phyloP scores from a whole-genome alignment of 2,113 vertebrate genomes.

The Emydocephalus ijimae region DNA sequence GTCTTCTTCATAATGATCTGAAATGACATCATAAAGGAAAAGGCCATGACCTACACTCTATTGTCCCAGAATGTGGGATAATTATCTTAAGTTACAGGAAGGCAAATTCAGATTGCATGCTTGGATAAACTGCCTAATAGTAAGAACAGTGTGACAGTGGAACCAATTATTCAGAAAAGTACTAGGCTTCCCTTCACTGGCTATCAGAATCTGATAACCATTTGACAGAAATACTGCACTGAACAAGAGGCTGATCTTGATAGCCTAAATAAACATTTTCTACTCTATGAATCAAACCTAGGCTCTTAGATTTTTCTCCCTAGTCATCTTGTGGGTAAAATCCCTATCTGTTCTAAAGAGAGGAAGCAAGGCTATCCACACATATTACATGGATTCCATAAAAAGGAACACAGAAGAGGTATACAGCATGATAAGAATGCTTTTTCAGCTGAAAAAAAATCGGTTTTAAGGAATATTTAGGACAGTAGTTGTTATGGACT shows the following conservation, averaged over 20 bases:
- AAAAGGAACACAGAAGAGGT: not conserved
- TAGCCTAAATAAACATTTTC: not conserved
- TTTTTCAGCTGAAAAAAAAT: not conserved
- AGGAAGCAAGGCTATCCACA: not conserved
- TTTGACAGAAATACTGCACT: not conserved
- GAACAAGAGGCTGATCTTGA: not conserved
- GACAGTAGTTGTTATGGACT: not conserved
- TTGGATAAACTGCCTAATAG: not conserved
- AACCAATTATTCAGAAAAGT: not conserved
- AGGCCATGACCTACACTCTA: not conserved
- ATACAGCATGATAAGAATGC: not conserved
- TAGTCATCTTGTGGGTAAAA: not conserved
- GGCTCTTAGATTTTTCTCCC: not conserved
- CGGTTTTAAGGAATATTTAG: not conserved
- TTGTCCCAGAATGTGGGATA: not conserved
- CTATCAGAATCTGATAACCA: not conserved
- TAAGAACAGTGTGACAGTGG: not conserved
- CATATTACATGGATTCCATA: not conserved
- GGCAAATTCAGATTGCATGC: not conserved
- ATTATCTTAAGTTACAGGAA: not conserved
- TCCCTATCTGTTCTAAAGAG: not conserved
- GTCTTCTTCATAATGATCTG: not conserved
- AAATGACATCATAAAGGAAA: not conserved
- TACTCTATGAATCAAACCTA: not conserved
- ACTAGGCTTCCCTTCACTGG: not conserved